A percentile compares a stretch with the other conserved stretches of the same genome.
phyloP scores from a whole-genome alignment of 1,140 invertebrate species.

The Drosophila littoralis region DNA sequence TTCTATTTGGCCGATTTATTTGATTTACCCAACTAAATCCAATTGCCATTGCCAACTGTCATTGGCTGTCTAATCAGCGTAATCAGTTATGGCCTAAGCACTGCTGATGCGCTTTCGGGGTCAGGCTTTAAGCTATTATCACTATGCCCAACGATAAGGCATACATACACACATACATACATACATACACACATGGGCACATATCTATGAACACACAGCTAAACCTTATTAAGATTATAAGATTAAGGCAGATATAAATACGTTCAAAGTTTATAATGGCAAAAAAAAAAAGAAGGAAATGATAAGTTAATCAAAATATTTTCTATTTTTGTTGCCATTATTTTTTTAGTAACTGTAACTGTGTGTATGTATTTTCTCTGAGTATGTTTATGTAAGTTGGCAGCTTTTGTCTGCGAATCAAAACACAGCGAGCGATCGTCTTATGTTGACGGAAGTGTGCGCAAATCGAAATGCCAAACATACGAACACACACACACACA shows the following conservation, averaged over 20 bases:
- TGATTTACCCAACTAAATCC: constrained; percentile 5
- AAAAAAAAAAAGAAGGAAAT: too few species aligned
- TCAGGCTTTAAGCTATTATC: constrained; percentile 42
- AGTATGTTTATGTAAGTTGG: constrained; percentile 35
- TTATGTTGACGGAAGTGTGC: constrained; percentile 47
- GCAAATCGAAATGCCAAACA: constrained; percentile 20
- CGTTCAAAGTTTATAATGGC: too few species aligned
- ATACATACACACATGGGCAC: neutral
- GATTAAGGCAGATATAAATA: too few species aligned
- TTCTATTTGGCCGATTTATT: constrained; percentile 10
- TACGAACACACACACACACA: constrained; percentile 5
- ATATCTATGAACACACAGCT: neutral
- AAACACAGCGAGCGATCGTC: constrained; percentile 17
- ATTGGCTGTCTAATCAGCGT: constrained; percentile 32
- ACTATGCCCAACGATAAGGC: constrained; percentile 29
- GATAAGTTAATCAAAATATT: too few species aligned
- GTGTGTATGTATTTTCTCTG: neutral
- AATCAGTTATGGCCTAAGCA: constrained; percentile 20
- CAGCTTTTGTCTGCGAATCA: constrained; percentile 33
- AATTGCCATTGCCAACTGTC: constrained; percentile 17
- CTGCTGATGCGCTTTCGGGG: constrained; percentile 41
- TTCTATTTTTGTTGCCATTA: too few species aligned
- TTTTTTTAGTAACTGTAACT: too few species aligned
- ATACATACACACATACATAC: neutral
- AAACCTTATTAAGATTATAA: too few species aligned